Evolutionary conservation across 2,797 vertebrate genomes (phyloP).

Genomic region (Notamacropus eugenii): DNA sequence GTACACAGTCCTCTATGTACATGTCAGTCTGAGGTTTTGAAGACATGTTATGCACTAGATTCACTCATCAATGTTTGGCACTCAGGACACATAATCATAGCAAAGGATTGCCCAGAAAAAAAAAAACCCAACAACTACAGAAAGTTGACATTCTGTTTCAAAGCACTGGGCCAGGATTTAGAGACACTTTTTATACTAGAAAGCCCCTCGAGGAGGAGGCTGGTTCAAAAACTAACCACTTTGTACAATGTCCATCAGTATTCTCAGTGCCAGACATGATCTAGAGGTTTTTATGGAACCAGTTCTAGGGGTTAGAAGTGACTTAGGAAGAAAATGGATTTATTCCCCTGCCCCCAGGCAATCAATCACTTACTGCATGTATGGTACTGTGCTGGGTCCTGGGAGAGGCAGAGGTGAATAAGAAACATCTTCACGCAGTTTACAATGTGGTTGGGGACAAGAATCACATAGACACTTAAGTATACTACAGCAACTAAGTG

Average conservation of each 20-base stretch:
- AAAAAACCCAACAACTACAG: neutral
- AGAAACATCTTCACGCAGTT: neutral
- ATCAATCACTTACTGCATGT: neutral
- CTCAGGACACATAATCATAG: neutral
- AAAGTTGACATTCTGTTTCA: neutral
- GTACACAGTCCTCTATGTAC: neutral
- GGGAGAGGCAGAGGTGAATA: neutral
- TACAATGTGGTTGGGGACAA: neutral
- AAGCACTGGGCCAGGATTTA: neutral
- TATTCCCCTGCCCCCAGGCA: neutral
- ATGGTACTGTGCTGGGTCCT: neutral
- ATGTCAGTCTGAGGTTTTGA: neutral
- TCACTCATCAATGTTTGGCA: neutral
- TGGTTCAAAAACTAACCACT: neutral
- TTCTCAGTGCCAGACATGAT: slow-evolving; percentile 29
- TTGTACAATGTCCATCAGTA: neutral
- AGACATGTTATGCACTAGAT: neutral
- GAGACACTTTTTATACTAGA: slow-evolving; percentile 26
- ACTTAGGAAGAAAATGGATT: neutral
- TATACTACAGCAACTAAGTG: neutral
- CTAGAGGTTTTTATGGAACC: slow-evolving; percentile 14
- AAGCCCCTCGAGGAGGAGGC: neutral
- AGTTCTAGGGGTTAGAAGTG: neutral
- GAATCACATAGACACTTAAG: neutral
- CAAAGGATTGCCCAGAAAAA: neutral